Conservation (phyloP, 2,888 invertebrate genomes). For the Eupelmus urozonus region DNA sequence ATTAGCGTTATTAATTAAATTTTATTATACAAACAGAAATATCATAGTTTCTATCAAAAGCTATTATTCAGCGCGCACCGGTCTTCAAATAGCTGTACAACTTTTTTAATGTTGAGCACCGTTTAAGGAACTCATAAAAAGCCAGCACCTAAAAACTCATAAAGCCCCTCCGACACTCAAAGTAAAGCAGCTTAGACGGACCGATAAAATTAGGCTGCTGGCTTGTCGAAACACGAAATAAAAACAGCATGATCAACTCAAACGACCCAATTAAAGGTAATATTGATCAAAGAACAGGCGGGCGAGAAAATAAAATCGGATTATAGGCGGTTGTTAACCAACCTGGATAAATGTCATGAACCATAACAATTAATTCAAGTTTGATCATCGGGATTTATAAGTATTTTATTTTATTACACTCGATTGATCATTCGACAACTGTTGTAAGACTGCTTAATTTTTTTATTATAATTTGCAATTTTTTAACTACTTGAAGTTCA, state of each 20-base stretch:
- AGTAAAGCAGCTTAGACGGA: conserved; percentile 25
- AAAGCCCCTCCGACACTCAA: conserved; percentile 11
- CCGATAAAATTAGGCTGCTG: conserved; percentile 43
- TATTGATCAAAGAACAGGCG: conserved; percentile 10
- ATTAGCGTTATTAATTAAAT: no score
- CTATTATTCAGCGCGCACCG: conserved; percentile 17
- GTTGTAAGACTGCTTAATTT: background rate
- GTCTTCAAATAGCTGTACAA: conserved; percentile 31
- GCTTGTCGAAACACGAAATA: conserved; percentile 5
- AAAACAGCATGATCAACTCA: conserved; percentile 16
- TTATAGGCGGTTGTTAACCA: conserved; percentile 23
- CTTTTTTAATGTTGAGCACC: conserved; percentile 39
- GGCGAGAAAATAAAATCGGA: conserved; percentile 21
- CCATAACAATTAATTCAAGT: background rate
- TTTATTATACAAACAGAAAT: no score
- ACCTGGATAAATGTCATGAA: conserved; percentile 7
- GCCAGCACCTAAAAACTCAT: conserved; percentile 37
- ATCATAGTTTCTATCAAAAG: background rate
- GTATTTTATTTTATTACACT: background rate
- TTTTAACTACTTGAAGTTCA: no score
- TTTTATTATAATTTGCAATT: background rate
- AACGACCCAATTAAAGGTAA: conserved; percentile 43
- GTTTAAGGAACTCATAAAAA: conserved; percentile 41
- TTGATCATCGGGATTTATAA: background rate
- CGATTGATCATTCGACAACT: background rate